Evolutionary conservation across 2,797 vertebrate species (phyloP), one percentile per base, ranked within the genome.

Genomic region (Macropodus opercularis): DNA sequence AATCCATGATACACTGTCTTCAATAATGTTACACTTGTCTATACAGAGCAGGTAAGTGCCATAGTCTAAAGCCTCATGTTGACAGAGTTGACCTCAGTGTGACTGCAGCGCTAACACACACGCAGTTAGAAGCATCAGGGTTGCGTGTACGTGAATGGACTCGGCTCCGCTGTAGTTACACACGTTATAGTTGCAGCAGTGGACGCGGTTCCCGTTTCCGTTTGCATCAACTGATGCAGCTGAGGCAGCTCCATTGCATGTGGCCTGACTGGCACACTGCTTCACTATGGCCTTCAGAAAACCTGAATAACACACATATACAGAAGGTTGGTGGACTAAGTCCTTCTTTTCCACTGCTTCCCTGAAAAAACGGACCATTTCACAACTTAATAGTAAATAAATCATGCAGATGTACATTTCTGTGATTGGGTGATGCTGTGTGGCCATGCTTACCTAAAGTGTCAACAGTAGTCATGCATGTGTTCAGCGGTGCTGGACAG

Each of bases 381-480:
- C n/a, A n/a, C n/a, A n/a, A n/a, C n/a, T n/a, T n/a, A n/a, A n/a
- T n/a, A n/a, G n/a, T n/a, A n/a, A n/a, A n/a, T n/a, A n/a, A n/a
- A n/a, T n/a, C 24, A 3, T 26, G 24, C 4, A 26, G 24, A 26
- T 26, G 7, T 26, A 26, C 24, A 26, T 3, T 26, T 26, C 4
- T 26, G 24, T 26, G 31, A 32, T 11, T 32, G 8, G 32, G 5
- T 27, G 15, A 35, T 9, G 6, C 12, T 19, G 34, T 22, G 13
- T 58, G 15, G 27, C 47, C 29, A 18, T 18, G 22, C 5, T 79
- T 72, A 92, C 91, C 90, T 13, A 21, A 3, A 17, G 22, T 84
- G 80, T 81, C 87, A 2, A 89, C 34, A 0, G 34, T 31, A 21
- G 86, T 91, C 90, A 93, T 91, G 78, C 90, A 92, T 2, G 74